These are phyloP conservation scores for Leiothrix lutea DNA, from an alignment of 2,113 vertebrate species.

Conservation along the genomic window DNA sequence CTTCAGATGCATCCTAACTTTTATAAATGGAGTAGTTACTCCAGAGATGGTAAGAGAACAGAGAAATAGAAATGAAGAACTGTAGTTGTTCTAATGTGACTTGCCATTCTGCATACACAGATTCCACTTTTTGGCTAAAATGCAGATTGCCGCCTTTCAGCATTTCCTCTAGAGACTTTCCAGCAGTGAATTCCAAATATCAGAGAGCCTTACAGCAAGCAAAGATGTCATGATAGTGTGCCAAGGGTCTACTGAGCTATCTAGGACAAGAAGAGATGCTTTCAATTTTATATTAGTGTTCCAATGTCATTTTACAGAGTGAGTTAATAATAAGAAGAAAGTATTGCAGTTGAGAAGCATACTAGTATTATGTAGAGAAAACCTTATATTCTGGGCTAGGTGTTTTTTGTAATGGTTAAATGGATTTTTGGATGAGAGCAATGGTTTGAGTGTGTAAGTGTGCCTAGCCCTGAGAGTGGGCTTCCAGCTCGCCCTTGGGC, in stretches of 20 bases:
- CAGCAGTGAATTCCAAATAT: not conserved
- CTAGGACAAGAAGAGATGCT: not conserved
- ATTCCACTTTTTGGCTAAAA: not conserved
- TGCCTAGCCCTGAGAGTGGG: rapidly evolving
- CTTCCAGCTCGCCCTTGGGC: not conserved
- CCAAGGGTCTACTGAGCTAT: not conserved
- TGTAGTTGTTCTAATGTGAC: not conserved
- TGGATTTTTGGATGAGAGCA: not conserved
- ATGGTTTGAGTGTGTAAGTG: not conserved
- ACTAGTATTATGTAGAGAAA: not conserved
- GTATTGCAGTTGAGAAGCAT: not conserved
- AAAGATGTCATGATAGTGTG: not conserved
- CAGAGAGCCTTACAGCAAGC: not conserved
- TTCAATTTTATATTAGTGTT: not conserved
- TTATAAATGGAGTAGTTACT: not conserved
- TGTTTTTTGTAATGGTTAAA: not conserved
- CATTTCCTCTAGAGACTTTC: not conserved
- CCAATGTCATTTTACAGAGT: not conserved
- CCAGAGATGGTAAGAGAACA: not conserved
- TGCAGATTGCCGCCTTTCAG: not conserved
- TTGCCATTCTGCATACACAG: not conserved
- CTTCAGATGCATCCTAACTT: not conserved
- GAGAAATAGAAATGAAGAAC: not conserved
- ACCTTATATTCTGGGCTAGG: not conserved
- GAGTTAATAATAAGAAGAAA: not conserved